These are phyloP conservation scores for Neodiprion pinetum DNA, from an alignment of 1,140 invertebrate genomes.

Conservation along the genomic window DNA sequence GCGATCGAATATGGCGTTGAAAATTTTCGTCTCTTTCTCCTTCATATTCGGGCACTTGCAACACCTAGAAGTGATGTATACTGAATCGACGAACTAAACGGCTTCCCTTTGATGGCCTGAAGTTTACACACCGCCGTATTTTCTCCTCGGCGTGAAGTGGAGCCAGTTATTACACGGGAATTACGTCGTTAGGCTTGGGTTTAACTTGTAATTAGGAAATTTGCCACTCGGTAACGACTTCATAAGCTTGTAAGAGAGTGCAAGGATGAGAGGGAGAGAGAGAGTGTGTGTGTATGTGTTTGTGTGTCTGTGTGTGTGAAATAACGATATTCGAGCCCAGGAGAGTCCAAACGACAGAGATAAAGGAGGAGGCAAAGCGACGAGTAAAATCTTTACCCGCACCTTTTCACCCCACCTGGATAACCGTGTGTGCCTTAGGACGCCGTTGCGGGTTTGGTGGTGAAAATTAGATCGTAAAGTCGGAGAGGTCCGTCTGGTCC, in stretches of 20 bases:
- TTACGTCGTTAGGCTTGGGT: slow-evolving; percentile 46
- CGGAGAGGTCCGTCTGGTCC: not conserved
- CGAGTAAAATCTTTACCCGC: too few relatives aligned
- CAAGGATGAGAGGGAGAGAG: too few relatives aligned
- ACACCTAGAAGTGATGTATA: slow-evolving; percentile 21
- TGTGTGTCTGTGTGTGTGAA: too few relatives aligned
- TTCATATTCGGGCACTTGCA: too few relatives aligned
- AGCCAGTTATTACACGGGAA: slow-evolving; percentile 47
- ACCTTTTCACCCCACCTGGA: too few relatives aligned
- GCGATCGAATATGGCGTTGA: too few relatives aligned
- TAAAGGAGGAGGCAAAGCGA: too few relatives aligned
- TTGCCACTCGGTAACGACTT: slow-evolving; percentile 22
- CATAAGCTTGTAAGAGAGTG: not conserved
- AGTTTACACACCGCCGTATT: not conserved
- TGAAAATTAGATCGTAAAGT: slow-evolving; percentile 6
- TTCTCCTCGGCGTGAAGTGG: slow-evolving; percentile 27
- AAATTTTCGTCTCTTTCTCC: too few relatives aligned
- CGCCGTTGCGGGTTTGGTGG: not conserved
- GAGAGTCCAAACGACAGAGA: too few relatives aligned
- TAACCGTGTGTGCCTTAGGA: too few relatives aligned
- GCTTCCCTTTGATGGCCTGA: slow-evolving; percentile 34
- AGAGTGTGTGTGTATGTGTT: too few relatives aligned
- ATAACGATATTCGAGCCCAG: too few relatives aligned
- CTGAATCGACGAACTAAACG: slow-evolving; percentile 50
- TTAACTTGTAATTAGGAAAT: slow-evolving; percentile 47